phyloP scores from a whole-genome alignment of 2,113 vertebrate genomes.

The Scomber japonicus region DNA sequence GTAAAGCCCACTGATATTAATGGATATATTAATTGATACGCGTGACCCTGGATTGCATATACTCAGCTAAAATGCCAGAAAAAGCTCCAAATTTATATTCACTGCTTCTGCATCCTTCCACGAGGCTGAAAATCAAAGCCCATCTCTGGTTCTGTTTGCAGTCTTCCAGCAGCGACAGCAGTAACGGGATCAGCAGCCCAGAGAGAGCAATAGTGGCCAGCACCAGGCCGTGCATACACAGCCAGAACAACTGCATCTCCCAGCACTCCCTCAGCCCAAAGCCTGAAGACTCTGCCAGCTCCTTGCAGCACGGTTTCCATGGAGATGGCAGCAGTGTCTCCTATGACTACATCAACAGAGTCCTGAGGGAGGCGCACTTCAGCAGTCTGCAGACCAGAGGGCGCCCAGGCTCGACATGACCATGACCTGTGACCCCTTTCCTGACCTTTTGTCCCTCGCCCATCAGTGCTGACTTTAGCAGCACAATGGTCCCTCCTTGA shows the following conservation, averaged over 20 bases:
- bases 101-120: conserved; percentile 15
- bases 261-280: conserved; percentile 76
- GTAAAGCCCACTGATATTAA: neutral
- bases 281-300: conserved; percentile 67
- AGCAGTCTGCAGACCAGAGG: conserved; percentile 94
- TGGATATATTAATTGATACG: conserved; percentile 4
- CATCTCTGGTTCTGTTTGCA: conserved; percentile 58
- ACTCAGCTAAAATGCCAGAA: conserved; percentile 4
- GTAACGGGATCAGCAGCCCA: conserved; percentile 82
- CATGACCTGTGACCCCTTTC: conserved; percentile 71
- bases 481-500: conserved; percentile 43
- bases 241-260: conserved; percentile 71
- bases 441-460: conserved; percentile 84
- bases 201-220: conserved; percentile 72
- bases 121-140: conserved; percentile 7
- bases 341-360: conserved; percentile 93
- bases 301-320: conserved; percentile 77
- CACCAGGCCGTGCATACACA: conserved; percentile 69
- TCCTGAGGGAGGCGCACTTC: conserved; percentile 97
- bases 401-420: conserved; percentile 86
- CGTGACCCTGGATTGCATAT: neutral
- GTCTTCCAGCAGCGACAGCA: conserved; percentile 87
- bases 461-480: conserved; percentile 42
- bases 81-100: conserved; percentile 49
- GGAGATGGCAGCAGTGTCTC: conserved; percentile 69